These are phyloP conservation scores for Mesoligia furuncula DNA, from an alignment of 2,888 invertebrate genomes.

Conservation along the genomic window DNA sequence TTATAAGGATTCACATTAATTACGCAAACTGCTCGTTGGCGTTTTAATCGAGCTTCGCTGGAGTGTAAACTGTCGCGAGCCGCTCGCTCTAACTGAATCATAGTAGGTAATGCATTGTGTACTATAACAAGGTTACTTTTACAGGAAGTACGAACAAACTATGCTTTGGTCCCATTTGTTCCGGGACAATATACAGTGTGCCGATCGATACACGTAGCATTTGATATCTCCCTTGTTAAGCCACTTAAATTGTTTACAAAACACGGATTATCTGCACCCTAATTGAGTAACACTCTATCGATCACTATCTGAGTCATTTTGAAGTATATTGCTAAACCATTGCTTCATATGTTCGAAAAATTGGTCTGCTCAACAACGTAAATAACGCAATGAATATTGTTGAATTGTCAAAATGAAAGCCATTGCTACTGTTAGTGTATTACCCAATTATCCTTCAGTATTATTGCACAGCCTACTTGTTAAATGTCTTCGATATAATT, in stretches of 20 bases:
- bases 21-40: constrained; percentile 52
- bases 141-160: constrained; percentile 39
- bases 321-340: not conserved
- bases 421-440: not conserved
- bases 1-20: constrained; percentile 68
- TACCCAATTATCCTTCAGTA: not conserved
- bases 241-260: constrained; percentile 55
- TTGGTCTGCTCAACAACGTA: not conserved
- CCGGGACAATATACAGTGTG: constrained; percentile 33
- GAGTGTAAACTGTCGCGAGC: constrained; percentile 48
- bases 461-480: constrained; percentile 26
- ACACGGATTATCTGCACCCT: constrained; percentile 44
- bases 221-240: constrained; percentile 54
- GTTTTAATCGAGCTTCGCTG: constrained; percentile 56
- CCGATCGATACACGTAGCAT: constrained; percentile 56
- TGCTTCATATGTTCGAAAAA: not conserved
- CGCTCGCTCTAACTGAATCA: constrained; percentile 56
- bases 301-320: not conserved
- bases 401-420: not conserved
- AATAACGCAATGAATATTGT: too few species aligned
- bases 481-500: constrained; percentile 42
- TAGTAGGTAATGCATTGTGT: constrained; percentile 56
- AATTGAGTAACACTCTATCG: not conserved
- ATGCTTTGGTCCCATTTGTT: constrained; percentile 33
- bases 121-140: constrained; percentile 51